Base-by-base conservation (phyloP, 2,113 vertebrate genomes). In the Rousettus leschenaultii region DNA sequence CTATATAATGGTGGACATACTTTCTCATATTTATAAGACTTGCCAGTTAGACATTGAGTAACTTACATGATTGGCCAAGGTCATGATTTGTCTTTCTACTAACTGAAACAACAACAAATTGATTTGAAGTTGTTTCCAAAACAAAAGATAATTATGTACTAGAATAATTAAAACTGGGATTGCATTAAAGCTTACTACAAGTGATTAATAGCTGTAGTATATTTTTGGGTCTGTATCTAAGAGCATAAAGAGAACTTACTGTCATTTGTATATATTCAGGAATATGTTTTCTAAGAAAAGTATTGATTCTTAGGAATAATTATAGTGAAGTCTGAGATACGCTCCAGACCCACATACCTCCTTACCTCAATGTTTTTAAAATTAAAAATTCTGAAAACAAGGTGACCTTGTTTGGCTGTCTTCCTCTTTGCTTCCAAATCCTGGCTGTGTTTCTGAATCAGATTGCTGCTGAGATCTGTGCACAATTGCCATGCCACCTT, bases 131-230 rank as follows among this genome's bases (percentile, higher is more conserved):
- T 86, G n/a, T 96, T 89, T 96, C 75, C 11, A 68, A 94, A 95
- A 94, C 40, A 94, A 95, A 96, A 94, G 74, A 77, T 95, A 95
- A 92, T 96, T 97, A 74, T 97, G n/a, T 89, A 21, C 45, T 97
- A 12, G n/a, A 94, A 88, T 95, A 97, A 93, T 95, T 97, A 95
- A 94, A 95, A 89, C 63, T 93, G 38, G 51, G 15, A 68, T 96
- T 97, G 33, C 80, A 86, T 90, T 95, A 88, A 95, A 63, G 8
- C 53, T 91, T 94, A 74, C 24, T 83, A 94, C 18, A 90, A 88
- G n/a, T 97, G 89, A 89, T 95, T 91, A 95, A 92, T 94, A 94
- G 68, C 86, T 71, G 0, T 85, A 95, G 35, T 94, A 33, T 93
- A 86, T 94, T 88, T 93, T 79, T 33, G 68, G 48, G 96, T 94